Percentiles rank a stretch among this genome's conserved stretches.
Conservation (phyloP, 2,888 invertebrate genomes). For the Carabus problematicus region DNA sequence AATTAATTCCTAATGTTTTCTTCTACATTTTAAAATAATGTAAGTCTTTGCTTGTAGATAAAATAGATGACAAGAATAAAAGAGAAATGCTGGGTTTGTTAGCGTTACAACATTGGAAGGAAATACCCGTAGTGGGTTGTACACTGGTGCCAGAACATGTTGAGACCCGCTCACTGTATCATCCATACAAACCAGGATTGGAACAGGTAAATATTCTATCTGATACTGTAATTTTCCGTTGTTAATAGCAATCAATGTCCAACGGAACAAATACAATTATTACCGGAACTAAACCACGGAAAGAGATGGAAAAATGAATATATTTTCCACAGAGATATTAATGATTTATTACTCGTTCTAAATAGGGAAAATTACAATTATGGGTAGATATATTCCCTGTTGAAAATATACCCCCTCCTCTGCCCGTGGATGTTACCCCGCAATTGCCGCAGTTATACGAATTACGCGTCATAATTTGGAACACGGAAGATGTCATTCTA, state of each 20-base stretch:
- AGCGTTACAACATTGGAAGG: conserved; percentile 76
- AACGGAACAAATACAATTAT: not conserved
- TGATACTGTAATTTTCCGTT: not conserved
- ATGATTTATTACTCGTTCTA: conserved; percentile 37
- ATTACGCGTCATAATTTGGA: conserved; percentile 73
- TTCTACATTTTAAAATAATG: not conserved
- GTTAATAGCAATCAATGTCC: not conserved
- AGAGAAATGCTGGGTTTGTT: conserved; percentile 79
- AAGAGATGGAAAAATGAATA: not conserved
- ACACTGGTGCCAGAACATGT: conserved; percentile 89
- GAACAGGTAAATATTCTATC: conserved; percentile 66
- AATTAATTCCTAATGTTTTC: no score
- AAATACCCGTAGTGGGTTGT: conserved; percentile 79
- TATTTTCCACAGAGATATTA: not conserved
- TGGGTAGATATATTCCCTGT: conserved; percentile 88
- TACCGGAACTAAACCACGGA: no score
- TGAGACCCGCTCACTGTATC: conserved; percentile 82
- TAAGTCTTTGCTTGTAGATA: conserved; percentile 28
- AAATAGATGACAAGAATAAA: conserved; percentile 58
- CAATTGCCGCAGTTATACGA: conserved; percentile 72
- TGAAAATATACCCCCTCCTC: conserved; percentile 65
- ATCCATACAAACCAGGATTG: conserved; percentile 75
- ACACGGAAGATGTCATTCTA: conserved; percentile 68
- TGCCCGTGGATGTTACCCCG: conserved; percentile 79
- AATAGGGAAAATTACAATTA: conserved; percentile 87